Percentiles rank a stretch among this genome's conserved stretches.
Evolutionary conservation across 92 coral and sea anemone genomes (phyloP).

Genomic region (Ricordea florida): DNA sequence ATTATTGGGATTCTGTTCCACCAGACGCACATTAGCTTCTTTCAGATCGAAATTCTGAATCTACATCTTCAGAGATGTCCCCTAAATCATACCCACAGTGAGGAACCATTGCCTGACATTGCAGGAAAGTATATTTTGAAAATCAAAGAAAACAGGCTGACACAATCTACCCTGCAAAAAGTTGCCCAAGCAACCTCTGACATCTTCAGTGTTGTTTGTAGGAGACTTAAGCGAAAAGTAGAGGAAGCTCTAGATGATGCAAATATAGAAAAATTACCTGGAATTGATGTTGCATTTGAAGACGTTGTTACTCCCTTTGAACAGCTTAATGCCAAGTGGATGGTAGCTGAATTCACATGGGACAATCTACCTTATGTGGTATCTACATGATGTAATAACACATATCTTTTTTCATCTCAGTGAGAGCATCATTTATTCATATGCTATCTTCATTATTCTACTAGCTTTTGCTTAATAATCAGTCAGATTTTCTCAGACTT

Average conservation of each 20-base stretch:
- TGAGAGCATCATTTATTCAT: neutral
- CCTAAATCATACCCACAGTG: neutral
- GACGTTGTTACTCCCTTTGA: constrained; percentile 2
- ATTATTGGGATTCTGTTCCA: neutral
- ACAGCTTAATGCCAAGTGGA: constrained; percentile 8
- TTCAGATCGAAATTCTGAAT: neutral
- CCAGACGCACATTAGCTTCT: neutral
- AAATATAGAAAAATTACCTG: constrained; percentile 3
- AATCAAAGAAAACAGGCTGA: constrained; percentile 35
- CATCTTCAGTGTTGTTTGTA: neutral
- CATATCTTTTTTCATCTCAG: neutral
- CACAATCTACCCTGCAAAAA: constrained; percentile 20
- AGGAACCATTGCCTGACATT: neutral
- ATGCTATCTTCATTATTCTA: neutral
- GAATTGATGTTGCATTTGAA: constrained; percentile 19
- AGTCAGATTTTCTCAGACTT: neutral
- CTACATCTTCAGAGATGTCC: neutral
- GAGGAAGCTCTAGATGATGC: constrained; percentile 17
- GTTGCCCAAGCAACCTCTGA: constrained; percentile 37
- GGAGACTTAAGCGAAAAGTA: constrained; percentile 11
- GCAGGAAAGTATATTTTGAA: constrained; percentile 17
- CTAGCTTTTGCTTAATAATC: neutral
- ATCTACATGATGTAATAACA: neutral
- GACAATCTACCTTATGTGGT: constrained; percentile 1
- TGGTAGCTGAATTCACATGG: neutral